Evolutionary conservation across 2,113 vertebrate genomes (phyloP).

Genomic region (Nesospiza acunhae): DNA sequence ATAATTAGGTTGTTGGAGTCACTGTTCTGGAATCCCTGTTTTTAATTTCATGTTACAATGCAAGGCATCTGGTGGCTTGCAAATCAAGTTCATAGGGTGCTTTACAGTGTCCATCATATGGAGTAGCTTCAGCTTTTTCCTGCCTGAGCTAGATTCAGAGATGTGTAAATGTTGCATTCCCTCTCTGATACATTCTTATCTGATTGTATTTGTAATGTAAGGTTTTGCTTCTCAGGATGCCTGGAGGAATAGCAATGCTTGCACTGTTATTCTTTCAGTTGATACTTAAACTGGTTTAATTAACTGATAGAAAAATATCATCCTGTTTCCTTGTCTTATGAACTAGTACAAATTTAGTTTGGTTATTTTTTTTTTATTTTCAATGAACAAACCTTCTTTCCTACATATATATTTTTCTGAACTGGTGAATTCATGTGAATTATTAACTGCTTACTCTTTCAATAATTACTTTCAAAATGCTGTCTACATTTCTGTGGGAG

Average conservation of each 20-base stretch:
- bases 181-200: background rate
- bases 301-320: background rate
- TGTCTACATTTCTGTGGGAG: background rate
- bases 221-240: background rate
- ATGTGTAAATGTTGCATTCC: background rate
- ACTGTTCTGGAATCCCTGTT: background rate
- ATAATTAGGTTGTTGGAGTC: accelerated
- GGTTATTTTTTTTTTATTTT: background rate
- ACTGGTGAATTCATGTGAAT: background rate
- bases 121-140: background rate
- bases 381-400: background rate
- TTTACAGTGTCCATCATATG: background rate
- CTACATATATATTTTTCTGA: background rate
- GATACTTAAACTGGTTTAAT: background rate
- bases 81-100: background rate
- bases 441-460: background rate
- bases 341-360: background rate
- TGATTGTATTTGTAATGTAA: background rate
- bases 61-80: background rate
- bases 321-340: background rate
- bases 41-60: background rate
- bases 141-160: background rate
- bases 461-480: background rate
- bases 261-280: background rate
- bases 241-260: background rate